Conservation (phyloP, 2,888 invertebrate genomes). For the Tetragonisca angustula region DNA sequence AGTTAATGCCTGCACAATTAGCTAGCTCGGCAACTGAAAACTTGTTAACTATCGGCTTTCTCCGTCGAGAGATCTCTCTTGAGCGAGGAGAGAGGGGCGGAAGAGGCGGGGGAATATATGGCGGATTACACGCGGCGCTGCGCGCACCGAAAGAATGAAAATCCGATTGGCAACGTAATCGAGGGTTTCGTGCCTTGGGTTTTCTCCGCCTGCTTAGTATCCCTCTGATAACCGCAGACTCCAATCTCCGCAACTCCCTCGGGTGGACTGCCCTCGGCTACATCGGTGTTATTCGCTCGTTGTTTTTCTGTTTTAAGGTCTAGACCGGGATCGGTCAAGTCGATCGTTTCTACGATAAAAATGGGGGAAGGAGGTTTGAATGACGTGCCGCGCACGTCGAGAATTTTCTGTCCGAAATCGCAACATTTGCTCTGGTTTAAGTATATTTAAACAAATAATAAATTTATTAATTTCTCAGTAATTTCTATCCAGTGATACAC, state of each 20-base stretch:
- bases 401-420: too few species aligned
- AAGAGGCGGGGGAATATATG: not conserved
- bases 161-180: constrained; percentile 57
- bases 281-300: not conserved
- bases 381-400: too few species aligned
- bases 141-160: constrained; percentile 57
- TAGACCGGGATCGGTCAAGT: not conserved
- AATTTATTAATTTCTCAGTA: too few species aligned
- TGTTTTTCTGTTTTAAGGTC: not conserved
- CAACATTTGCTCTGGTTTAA: too few species aligned
- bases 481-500: too few species aligned
- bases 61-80: constrained; percentile 18
- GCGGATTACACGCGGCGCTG: constrained; percentile 27
- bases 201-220: constrained; percentile 5
- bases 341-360: not conserved
- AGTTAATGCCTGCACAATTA: constrained; percentile 72
- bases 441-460: too few species aligned
- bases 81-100: too few species aligned
- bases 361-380: too few species aligned
- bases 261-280: not conserved
- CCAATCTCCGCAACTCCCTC: not conserved
- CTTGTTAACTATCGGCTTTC: constrained; percentile 66
- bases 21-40: constrained; percentile 48
- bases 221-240: not conserved
- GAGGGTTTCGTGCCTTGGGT: constrained; percentile 26